These are phyloP conservation scores for Petrophora chlorosata DNA, from an alignment of 2,888 invertebrate species.

Conservation along the genomic window DNA sequence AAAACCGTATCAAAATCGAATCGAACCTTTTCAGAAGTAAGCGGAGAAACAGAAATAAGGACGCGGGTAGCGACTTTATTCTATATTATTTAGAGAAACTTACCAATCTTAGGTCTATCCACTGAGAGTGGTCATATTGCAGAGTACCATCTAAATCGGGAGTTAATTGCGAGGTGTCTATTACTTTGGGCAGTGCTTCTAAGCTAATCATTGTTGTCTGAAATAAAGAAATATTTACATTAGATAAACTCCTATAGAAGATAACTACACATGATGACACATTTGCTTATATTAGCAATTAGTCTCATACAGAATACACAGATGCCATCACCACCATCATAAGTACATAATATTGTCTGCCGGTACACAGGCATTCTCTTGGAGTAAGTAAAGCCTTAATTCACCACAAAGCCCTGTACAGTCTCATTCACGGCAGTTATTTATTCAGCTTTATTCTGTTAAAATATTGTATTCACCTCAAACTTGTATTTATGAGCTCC, in stretches of 20 bases:
- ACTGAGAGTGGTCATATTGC: constrained; percentile 97
- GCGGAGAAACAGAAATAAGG: not conserved
- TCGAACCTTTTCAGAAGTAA: too few species aligned
- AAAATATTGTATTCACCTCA: constrained; percentile 86
- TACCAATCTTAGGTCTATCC: constrained; percentile 96
- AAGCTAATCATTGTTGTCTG: constrained; percentile 98
- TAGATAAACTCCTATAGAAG: too few species aligned
- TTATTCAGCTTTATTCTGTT: not conserved
- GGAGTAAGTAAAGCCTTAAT: too few species aligned
- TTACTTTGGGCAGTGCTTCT: constrained; percentile 96
- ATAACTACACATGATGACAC: too few species aligned
- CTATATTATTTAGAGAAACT: constrained; percentile 36
- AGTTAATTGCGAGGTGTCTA: constrained; percentile 96
- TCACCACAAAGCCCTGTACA: too few species aligned
- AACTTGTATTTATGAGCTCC: constrained; percentile 99
- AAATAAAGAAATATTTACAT: constrained; percentile 46
- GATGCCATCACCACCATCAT: too few species aligned
- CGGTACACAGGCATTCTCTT: too few species aligned
- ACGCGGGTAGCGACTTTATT: not conserved
- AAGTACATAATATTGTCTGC: too few species aligned
- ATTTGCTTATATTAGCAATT: too few species aligned
- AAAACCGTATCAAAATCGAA: too few species aligned
- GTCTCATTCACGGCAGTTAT: too few species aligned
- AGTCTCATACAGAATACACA: too few species aligned
- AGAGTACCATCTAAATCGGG: constrained; percentile 96